A percentile compares a stretch with the other conserved stretches of the same genome.
Evolutionary conservation across 2,888 invertebrate species (phyloP).

Genomic region (Parthenolecanium corni): DNA sequence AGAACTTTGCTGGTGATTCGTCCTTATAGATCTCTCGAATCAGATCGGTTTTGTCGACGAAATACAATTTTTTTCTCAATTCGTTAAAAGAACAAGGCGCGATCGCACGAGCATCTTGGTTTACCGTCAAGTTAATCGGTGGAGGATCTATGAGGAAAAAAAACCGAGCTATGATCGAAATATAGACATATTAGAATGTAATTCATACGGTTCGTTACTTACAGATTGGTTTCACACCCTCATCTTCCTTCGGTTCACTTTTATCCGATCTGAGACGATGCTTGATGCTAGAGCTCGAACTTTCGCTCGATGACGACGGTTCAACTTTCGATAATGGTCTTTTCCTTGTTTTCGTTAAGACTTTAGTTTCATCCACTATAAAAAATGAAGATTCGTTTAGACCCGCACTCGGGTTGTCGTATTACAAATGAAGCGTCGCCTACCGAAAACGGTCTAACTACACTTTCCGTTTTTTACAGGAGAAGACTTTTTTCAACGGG

Average conservation of each 20-base stretch:
- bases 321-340: not conserved
- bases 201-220: conserved; percentile 1
- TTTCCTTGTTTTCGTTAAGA: not conserved
- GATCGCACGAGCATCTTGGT: not conserved
- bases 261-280: too few species aligned
- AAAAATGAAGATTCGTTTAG: conserved; percentile 1
- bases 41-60: not conserved
- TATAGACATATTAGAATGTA: conserved; percentile 1
- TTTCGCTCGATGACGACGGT: not conserved
- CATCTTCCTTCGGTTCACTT: conserved; percentile 7
- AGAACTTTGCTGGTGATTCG: not conserved
- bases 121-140: not conserved
- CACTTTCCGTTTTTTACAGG: too few species aligned
- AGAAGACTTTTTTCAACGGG: too few species aligned
- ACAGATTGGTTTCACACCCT: not conserved
- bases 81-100: not conserved
- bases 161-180: not conserved
- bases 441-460: too few species aligned
- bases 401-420: not conserved
- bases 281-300: too few species aligned
- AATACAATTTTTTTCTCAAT: not conserved
- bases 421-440: not conserved
- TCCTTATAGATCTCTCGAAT: not conserved
- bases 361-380: conserved; percentile 1
- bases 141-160: conserved; percentile 1